phyloP scores from a whole-genome alignment of 2,888 invertebrate genomes.

The Drosophila meridiana region DNA sequence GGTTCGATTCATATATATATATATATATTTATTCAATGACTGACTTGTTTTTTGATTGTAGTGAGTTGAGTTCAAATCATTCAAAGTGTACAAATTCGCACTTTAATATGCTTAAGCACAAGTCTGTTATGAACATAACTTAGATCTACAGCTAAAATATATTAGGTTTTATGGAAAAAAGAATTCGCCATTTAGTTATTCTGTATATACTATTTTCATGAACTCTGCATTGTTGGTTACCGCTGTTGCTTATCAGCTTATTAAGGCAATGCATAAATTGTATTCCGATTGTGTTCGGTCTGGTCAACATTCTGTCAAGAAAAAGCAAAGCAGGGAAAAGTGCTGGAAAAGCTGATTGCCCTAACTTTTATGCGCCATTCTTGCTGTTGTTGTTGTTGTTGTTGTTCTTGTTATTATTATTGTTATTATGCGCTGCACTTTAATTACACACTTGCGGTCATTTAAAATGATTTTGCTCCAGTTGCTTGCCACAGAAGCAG shows the following conservation, averaged over 20 bases:
- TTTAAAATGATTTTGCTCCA: slow-evolving; percentile 77
- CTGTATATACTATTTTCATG: neutral
- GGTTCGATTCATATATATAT: too few relatives aligned
- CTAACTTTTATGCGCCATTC: slow-evolving; percentile 44
- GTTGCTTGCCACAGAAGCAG: slow-evolving; percentile 44
- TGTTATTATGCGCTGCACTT: slow-evolving; percentile 73
- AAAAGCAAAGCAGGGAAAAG: slow-evolving; percentile 22
- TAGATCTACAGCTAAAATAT: too few relatives aligned
- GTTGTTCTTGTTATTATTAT: slow-evolving; percentile 48
- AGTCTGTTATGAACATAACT: too few relatives aligned
- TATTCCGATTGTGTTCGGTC: slow-evolving; percentile 8
- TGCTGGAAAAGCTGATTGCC: slow-evolving; percentile 61
- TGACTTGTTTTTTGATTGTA: too few relatives aligned
- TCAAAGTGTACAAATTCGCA: too few relatives aligned
- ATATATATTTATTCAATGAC: too few relatives aligned
- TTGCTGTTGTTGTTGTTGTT: slow-evolving; percentile 32
- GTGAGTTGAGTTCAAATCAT: too few relatives aligned
- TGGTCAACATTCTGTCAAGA: neutral
- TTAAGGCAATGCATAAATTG: slow-evolving; percentile 9
- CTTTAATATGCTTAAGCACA: too few relatives aligned
- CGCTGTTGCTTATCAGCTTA: slow-evolving; percentile 3
- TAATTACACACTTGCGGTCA: slow-evolving; percentile 79
- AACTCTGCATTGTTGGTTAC: neutral
- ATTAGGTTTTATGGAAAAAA: neutral
- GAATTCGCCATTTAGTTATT: neutral